Base-by-base conservation (phyloP, 2,888 invertebrate species). In the Omphaloscelis lunosa region DNA sequence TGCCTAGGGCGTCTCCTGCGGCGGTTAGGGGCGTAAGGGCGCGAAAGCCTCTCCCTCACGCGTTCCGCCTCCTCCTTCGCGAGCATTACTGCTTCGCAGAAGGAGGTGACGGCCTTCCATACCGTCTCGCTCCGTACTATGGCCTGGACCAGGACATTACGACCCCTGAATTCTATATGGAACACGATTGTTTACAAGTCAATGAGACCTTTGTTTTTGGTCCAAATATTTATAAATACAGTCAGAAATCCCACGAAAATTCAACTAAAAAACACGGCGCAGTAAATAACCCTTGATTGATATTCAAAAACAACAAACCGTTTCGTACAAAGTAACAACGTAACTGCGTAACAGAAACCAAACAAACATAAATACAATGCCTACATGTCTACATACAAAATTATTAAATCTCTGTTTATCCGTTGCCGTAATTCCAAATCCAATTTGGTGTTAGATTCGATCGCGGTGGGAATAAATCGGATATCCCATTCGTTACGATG, bases 401-500 rank as follows among this genome's bases (percentile, higher is more conserved):
- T 91, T 91, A 91, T 91, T 88, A 87, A 89, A 83, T 77, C 86
- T 89, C 90, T 91, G 90, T 92, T 92, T 93, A 92, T 90, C 89
- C 92, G 89, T 82, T 62, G 88, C 83, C 91, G 92, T 94, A 93
- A 94, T 94, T 95, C 94, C 94, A 95, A 95, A 94, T 94, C 94
- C 95, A 95, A 95, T 96, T 95, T 94, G 86, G 92, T 91, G 91
- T 92, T 93, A 92, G 93, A 94, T 93, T 92, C 92, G 91, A 93
- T 94, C 95, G 93, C 92, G 90, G 92, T 92, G 89, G 89, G 90
- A 93, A 93, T 94, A 93, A 93, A 94, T 94, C 92, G 92, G 91
- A 92, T 93, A 93, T 92, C 90, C 93, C 92, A 92, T 94, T 95
- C 93, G 92, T 94, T 91, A 91, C 88, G 87, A 89, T 90, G 90